phyloP scores from a whole-genome alignment of 2,888 invertebrate genomes.

The Anagyrus pseudococci region DNA sequence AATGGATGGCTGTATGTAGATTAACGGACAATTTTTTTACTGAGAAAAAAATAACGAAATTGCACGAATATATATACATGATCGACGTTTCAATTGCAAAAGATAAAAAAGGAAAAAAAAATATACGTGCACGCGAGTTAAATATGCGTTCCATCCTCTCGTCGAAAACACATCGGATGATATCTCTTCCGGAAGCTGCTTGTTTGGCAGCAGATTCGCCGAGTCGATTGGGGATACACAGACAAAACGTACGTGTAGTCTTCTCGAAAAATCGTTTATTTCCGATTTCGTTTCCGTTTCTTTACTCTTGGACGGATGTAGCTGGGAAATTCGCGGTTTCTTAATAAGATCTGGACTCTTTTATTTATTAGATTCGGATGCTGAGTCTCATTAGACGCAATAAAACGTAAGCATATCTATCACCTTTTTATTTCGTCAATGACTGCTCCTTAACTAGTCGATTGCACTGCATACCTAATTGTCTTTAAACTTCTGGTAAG shows the following conservation, averaged over 20 bases:
- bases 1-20: slow-evolving; percentile 27
- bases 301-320: slow-evolving; percentile 15
- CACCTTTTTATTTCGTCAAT: no score
- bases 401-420: no score
- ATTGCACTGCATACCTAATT: no score
- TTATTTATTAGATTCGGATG: no score
- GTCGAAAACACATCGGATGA: slow-evolving; percentile 18
- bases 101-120: neutral
- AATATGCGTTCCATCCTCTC: slow-evolving; percentile 38
- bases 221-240: slow-evolving; percentile 8
- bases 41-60: slow-evolving; percentile 20
- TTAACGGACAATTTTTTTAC: slow-evolving; percentile 39
- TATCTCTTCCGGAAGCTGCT: slow-evolving; percentile 14
- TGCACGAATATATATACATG: slow-evolving; percentile 3
- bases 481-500: no score
- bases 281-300: slow-evolving; percentile 18
- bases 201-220: slow-evolving; percentile 11
- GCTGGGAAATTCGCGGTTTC: slow-evolving; percentile 20
- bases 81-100: slow-evolving; percentile 10
- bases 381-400: no score
- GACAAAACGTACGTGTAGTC: neutral
- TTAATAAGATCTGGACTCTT: neutral
- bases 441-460: no score
- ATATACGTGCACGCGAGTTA: neutral
- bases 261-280: slow-evolving; percentile 15